These are phyloP conservation scores for Sitobion miscanthi DNA, from an alignment of 1,140 invertebrate species.

Conservation along the genomic window DNA sequence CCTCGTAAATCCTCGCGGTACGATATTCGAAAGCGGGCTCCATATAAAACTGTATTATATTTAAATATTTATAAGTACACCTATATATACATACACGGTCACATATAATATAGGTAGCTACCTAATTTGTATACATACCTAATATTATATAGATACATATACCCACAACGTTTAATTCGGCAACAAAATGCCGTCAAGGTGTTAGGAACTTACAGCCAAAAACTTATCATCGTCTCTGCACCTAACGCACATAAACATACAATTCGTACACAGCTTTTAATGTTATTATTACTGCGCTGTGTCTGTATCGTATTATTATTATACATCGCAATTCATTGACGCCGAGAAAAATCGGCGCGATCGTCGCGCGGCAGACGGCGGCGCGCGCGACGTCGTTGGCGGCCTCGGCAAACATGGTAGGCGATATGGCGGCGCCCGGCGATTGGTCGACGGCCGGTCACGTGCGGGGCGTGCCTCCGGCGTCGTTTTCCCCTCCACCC, in stretches of 20 bases:
- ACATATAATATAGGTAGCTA: too few relatives aligned
- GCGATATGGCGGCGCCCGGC: conserved; percentile 62
- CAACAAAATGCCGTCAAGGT: too few relatives aligned
- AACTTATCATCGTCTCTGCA: not conserved
- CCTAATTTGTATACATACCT: too few relatives aligned
- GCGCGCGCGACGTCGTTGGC: not conserved
- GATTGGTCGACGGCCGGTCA: conserved; percentile 68
- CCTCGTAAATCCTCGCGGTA: too few relatives aligned
- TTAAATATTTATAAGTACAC: too few relatives aligned
- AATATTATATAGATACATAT: too few relatives aligned
- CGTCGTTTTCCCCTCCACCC: conserved; percentile 61
- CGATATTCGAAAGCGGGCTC: too few relatives aligned
- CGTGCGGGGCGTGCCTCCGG: conserved; percentile 68
- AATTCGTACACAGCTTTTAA: not conserved
- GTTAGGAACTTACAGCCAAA: not conserved
- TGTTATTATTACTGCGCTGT: not conserved
- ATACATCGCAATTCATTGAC: not conserved
- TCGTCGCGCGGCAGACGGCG: not conserved
- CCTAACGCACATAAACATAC: too few relatives aligned
- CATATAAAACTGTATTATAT: too few relatives aligned
- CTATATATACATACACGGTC: too few relatives aligned
- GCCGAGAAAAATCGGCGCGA: not conserved
- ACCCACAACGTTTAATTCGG: too few relatives aligned
- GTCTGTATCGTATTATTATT: not conserved
- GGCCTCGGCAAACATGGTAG: conserved; percentile 50